Evolutionary conservation across 2,888 invertebrate species (phyloP).

Genomic region (Callyntrura sp.): DNA sequence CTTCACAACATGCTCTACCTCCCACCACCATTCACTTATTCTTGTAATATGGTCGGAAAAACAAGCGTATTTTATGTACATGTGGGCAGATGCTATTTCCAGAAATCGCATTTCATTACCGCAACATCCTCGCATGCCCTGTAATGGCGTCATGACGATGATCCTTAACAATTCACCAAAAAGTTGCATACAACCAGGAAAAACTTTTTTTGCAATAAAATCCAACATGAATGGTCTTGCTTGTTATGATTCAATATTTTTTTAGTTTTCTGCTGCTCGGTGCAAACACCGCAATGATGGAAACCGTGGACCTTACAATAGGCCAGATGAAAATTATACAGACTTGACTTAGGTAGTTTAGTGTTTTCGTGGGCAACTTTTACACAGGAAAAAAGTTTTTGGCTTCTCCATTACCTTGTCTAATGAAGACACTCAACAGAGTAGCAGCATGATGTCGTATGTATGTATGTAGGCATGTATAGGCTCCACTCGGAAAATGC

Average conservation of each 20-base stretch:
- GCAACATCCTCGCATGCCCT: background rate
- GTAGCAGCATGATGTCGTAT: background rate
- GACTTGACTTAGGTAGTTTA: too few species aligned
- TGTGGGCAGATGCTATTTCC: constrained; percentile 42
- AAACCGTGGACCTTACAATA: too few species aligned
- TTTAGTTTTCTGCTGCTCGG: too few species aligned
- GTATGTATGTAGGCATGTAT: too few species aligned
- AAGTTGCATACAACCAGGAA: background rate
- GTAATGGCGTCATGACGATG: constrained; percentile 5
- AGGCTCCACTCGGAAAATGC: background rate
- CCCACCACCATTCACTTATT: background rate
- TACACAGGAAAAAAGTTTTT: background rate
- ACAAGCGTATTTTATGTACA: constrained; percentile 29
- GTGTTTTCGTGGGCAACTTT: background rate
- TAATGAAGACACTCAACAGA: background rate
- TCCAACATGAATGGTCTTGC: constrained; percentile 3
- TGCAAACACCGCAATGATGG: too few species aligned
- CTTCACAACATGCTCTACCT: background rate
- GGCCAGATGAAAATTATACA: too few species aligned
- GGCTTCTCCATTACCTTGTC: background rate
- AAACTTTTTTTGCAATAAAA: constrained; percentile 50
- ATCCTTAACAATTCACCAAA: constrained; percentile 36
- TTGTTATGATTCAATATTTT: background rate
- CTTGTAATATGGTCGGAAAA: background rate
- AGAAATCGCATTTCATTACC: constrained; percentile 43